Evolutionary conservation across 2,888 invertebrate genomes (phyloP).

Genomic region (Orthosia cruda): DNA sequence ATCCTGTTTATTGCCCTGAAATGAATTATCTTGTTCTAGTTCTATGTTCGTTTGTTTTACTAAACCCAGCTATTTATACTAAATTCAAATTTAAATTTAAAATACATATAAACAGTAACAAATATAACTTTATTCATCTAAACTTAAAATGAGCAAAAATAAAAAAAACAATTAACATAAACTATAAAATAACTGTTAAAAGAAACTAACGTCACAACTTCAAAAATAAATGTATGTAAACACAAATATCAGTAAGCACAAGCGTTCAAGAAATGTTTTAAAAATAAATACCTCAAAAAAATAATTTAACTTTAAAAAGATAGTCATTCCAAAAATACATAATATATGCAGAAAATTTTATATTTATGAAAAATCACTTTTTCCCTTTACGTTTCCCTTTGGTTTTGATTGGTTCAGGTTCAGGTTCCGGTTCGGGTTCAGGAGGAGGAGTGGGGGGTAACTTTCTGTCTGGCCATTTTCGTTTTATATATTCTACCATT

Average conservation of each 20-base stretch:
- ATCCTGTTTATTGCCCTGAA: not conserved
- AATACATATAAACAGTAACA: too few species aligned
- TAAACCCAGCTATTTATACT: too few species aligned
- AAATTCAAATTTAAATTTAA: too few species aligned
- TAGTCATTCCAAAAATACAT: not conserved
- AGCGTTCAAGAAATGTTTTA: too few species aligned
- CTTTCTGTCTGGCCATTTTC: slow-evolving; percentile 83
- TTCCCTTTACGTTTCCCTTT: slow-evolving; percentile 25
- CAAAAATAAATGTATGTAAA: not conserved
- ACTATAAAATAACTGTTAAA: not conserved
- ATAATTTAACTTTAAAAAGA: not conserved
- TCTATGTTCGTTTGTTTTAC: not conserved
- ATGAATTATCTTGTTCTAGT: not conserved
- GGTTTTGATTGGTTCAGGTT: not conserved
- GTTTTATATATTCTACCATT: slow-evolving; percentile 79
- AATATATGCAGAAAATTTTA: not conserved
- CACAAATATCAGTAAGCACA: not conserved
- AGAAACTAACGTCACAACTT: not conserved
- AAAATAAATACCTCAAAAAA: not conserved
- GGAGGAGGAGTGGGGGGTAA: slow-evolving; percentile 81
- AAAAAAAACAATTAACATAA: not conserved
- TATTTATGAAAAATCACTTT: slow-evolving; percentile 10
- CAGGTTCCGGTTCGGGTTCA: slow-evolving; percentile 68
- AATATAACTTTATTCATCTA: not conserved
- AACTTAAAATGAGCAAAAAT: not conserved